Base-by-base conservation (phyloP, 2,797 vertebrate genomes). In the Hozukius guyotensis region DNA sequence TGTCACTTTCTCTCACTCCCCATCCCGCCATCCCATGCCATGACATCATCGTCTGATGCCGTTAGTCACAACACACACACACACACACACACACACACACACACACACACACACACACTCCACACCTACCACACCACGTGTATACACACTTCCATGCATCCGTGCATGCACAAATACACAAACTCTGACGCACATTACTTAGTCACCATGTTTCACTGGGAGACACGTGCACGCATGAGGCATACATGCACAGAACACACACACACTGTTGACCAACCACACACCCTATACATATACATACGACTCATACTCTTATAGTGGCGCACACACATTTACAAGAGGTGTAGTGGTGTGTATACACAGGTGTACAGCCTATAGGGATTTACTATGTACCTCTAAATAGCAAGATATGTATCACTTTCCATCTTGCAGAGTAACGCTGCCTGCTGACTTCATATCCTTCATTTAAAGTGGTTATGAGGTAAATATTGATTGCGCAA, bases 11-110 rank as follows among this genome's bases (percentile, higher is more conserved):
- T 52, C 36, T 69, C 56, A 6, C 14, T 66, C 63, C 2, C 59
- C 34, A 3, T 25, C 69, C 31, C 0, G 1, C 56, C 62, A 72
- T 36, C n/a, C n/a, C 42, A 62, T 31, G 36, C 22, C 42, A 78
- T 88, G 75, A 86, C 83, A 89, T 88, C 89, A 89, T 73, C 7
- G 38, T 67, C 71, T 79, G 74, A 72, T 66, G 72, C 29, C 3
- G 10, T 80, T 25, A 64, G 57, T 71, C 36, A n/a, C 57, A 64
- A 52, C n/a, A 32, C 49, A 31, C 59, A 53, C 18, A n/a, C 56
- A 67, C 27, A 42, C 57, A 52, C 36, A 63, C 59, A n/a, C 34
- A 49, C 22, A 60, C 24, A 34, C 18, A 53, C 32, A 64, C 31
- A 46, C 24, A 22, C 16, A 42, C 49, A 56, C 49, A 74, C 60